Evolutionary conservation across 2,797 vertebrate genomes (phyloP), one percentile per base, ranked within the genome.

Genomic region (Premnoplex brunnescens): DNA sequence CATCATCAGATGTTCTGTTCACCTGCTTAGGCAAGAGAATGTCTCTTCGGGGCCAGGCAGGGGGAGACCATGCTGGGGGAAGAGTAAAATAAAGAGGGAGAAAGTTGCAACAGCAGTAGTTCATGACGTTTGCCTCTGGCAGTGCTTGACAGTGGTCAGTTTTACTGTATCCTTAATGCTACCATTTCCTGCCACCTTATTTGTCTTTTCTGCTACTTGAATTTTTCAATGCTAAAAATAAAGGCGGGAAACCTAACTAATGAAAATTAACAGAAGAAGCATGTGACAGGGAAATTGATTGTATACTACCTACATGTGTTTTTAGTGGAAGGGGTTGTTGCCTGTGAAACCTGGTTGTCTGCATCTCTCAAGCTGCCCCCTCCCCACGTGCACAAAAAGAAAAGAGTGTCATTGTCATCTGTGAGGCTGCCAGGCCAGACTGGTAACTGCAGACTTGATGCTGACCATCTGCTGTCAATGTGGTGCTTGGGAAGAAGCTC

Each of bases 381-480:
- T 89, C 26, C 32, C 19, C 6, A 12, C n/a, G 26, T 63, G 19
- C 34, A 30, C 4, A 6, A 18, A 59, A 62, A 73, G 67, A 66
- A 60, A 43, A 48, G 54, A 22, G 27, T 90, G 30, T 91, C 77
- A 5, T 20, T 68, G 36, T 52, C 62, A 56, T 86, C 54, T 62
- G 30, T 82, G 68, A 36, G 27, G 9, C 34, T 93, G 76, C 69
- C 41, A 54, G 84, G 46, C 80, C 82, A 49, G 59, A 21, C 41
- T 88, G 56, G 63, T 83, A 91, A 83, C 81, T 85, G 69, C 55
- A 89, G 83, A 39, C 55, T 62, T 88, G 58, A 54, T 86, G 66
- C 37, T 91, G 78, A 28, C 93, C 86, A 86, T 96, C 81, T 95
- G 94, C 80, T 89, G 26, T 82, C 55, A 20, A 3, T 75, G 89